Percentiles rank a stretch among this genome's conserved stretches.
Conservation (phyloP, 2,888 invertebrate species). For the Brachyopa scutellaris region DNA sequence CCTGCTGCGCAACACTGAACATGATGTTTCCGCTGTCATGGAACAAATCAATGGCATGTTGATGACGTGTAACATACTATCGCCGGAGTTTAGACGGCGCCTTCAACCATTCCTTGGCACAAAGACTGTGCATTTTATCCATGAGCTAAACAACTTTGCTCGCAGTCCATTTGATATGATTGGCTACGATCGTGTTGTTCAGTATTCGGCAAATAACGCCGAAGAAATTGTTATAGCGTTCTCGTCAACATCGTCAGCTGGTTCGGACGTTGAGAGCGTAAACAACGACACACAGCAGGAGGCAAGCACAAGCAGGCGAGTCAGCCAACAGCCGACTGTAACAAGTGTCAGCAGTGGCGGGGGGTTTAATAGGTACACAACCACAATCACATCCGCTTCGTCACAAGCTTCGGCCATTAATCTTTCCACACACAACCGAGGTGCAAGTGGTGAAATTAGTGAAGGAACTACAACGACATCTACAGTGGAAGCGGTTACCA, state of each 20-base stretch:
- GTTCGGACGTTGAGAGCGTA: constrained; percentile 73
- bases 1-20: constrained; percentile 84
- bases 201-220: constrained; percentile 83
- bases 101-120: constrained; percentile 87
- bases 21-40: constrained; percentile 86
- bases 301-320: constrained; percentile 40
- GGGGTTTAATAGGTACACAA: constrained; percentile 70
- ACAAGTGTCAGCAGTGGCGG: constrained; percentile 47
- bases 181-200: constrained; percentile 89
- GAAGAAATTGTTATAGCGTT: constrained; percentile 79
- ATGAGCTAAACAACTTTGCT: constrained; percentile 94
- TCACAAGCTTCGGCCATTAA: constrained; percentile 78
- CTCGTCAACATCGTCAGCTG: constrained; percentile 76
- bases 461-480: constrained; percentile 57
- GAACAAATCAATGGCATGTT: constrained; percentile 88
- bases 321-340: constrained; percentile 31
- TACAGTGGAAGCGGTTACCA: constrained; percentile 32
- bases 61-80: constrained; percentile 84
- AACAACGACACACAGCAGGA: constrained; percentile 55
- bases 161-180: constrained; percentile 93
- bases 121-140: constrained; percentile 92
- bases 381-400: constrained; percentile 68
- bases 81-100: constrained; percentile 86
- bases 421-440: constrained; percentile 79
- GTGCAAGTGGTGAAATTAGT: constrained; percentile 44